Conservation (phyloP, 2,888 invertebrate genomes). For the Amiota mariae region DNA sequence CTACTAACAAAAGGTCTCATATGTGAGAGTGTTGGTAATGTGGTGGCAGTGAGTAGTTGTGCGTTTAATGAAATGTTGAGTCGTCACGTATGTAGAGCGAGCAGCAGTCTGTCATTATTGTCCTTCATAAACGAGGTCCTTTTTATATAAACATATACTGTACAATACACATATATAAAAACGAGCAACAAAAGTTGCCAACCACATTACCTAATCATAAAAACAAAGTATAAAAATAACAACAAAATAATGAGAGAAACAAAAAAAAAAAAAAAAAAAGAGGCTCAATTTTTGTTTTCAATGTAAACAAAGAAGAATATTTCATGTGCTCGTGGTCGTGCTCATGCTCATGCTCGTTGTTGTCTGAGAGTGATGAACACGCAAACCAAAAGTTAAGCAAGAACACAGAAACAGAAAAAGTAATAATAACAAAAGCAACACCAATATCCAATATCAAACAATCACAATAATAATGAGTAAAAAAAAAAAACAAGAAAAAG, state of each 20-base stretch:
- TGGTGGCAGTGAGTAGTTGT: conserved; percentile 48
- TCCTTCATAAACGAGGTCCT: conserved; percentile 19
- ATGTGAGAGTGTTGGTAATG: conserved; percentile 18
- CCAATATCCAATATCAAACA: too few species aligned
- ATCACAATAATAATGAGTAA: neutral
- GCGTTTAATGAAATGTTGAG: conserved; percentile 27
- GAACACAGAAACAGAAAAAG: too few species aligned
- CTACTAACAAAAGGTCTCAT: neutral
- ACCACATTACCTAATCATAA: conserved; percentile 46
- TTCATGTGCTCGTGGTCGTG: conserved; percentile 11
- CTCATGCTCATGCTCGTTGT: too few species aligned
- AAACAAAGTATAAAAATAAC: neutral
- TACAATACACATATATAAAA: conserved; percentile 32
- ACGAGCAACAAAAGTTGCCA: conserved; percentile 46
- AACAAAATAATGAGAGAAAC: neutral
- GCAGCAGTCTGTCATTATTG: neutral
- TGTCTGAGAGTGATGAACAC: too few species aligned
- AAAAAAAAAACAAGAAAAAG: neutral
- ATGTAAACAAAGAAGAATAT: too few species aligned
- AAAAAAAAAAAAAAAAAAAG: conserved; percentile 16
- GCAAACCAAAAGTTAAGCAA: too few species aligned
- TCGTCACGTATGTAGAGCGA: conserved; percentile 15
- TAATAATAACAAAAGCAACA: too few species aligned
- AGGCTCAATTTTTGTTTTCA: conserved; percentile 12
- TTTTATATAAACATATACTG: too few species aligned